These are phyloP conservation scores for Dendropsophus ebraccatus DNA, from an alignment of 2,113 vertebrate species.

Conservation along the genomic window DNA sequence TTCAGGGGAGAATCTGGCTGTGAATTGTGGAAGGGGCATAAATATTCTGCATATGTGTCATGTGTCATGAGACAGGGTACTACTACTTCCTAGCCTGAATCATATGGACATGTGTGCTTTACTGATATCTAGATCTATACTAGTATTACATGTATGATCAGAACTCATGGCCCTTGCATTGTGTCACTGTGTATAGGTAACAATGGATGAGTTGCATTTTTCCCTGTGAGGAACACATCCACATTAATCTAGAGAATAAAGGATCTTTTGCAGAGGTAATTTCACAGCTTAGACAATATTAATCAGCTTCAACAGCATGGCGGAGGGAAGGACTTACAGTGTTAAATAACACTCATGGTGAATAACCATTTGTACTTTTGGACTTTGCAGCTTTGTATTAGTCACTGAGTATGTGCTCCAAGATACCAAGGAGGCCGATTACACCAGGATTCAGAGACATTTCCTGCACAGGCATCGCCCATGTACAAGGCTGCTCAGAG, in stretches of 20 bases:
- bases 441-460: not conserved
- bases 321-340: conserved; percentile 18
- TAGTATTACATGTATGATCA: no score
- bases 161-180: no score
- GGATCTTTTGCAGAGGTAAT: not conserved
- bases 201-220: no score
- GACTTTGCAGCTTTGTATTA: conserved; percentile 37
- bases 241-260: not conserved
- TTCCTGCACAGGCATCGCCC: not conserved
- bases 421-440: conserved; percentile 3
- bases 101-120: no score
- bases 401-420: conserved; percentile 16
- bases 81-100: no score
- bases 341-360: conserved; percentile 16
- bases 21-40: no score
- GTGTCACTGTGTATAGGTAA: no score
- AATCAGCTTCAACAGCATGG: conserved; percentile 20
- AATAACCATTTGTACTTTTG: conserved; percentile 43
- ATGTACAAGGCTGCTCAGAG: not conserved
- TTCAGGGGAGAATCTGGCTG: no score
- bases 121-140: no score
- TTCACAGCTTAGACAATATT: not conserved
- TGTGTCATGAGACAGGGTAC: no score
- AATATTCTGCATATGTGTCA: no score
- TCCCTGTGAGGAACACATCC: no score